Conservation (phyloP, 2,797 vertebrate genomes). For the Sciurus vulgaris region DNA sequence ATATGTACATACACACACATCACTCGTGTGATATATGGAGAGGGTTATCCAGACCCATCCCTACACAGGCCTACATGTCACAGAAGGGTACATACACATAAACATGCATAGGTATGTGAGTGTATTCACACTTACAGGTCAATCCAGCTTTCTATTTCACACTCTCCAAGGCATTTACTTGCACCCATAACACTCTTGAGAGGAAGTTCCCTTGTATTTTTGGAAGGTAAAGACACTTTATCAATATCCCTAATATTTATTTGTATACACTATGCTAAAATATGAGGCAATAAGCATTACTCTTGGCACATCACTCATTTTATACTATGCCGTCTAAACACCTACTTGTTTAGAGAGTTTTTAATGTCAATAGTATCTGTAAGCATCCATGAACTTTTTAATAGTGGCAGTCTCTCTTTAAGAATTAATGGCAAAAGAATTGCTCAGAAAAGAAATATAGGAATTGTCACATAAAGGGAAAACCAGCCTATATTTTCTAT, state of each 20-base stretch:
- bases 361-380: not conserved
- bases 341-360: not conserved
- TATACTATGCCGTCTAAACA: not conserved
- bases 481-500: not conserved
- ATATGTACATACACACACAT: not conserved
- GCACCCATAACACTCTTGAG: not conserved
- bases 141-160: not conserved
- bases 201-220: not conserved
- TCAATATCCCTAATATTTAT: not conserved
- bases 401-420: not conserved
- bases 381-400: not conserved
- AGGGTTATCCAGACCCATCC: not conserved
- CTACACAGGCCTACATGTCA: not conserved
- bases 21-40: not conserved
- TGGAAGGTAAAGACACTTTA: not conserved
- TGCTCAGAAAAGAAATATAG: not conserved
- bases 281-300: not conserved
- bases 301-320: not conserved
- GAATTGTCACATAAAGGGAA: not conserved
- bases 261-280: not conserved
- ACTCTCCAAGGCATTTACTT: not conserved
- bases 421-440: conserved; percentile 38
- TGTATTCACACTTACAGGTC: not conserved
- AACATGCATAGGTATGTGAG: not conserved
- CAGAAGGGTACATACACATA: not conserved